These are phyloP conservation scores for Morone chrysops DNA, from an alignment of 2,113 vertebrate genomes.

Conservation along the genomic window DNA sequence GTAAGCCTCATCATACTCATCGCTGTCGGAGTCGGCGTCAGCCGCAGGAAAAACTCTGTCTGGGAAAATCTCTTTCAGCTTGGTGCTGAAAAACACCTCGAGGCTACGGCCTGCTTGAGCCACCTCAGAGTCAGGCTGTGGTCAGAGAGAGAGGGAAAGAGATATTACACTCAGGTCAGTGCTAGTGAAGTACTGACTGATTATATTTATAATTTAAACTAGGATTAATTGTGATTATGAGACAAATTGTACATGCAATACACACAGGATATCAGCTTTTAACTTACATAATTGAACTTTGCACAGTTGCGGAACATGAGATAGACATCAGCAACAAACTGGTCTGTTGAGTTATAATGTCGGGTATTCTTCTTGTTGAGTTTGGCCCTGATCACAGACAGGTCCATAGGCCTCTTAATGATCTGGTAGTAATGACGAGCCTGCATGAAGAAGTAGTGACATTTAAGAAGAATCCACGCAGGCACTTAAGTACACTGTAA, in stretches of 20 bases:
- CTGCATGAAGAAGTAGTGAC: conserved; percentile 75
- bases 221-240: not conserved
- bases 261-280: not conserved
- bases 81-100: conserved; percentile 90
- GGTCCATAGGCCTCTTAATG: conserved; percentile 98
- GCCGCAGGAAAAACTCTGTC: conserved; percentile 85
- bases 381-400: conserved; percentile 92
- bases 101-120: conserved; percentile 94
- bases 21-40: conserved; percentile 91
- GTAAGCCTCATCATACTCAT: conserved; percentile 89
- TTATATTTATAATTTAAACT: not conserved
- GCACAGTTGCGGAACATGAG: conserved; percentile 99
- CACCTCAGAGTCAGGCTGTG: conserved; percentile 96
- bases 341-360: conserved; percentile 89
- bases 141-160: conserved; percentile 13
- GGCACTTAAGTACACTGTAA: not conserved
- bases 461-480: not conserved
- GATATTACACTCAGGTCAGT: not conserved
- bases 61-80: conserved; percentile 90
- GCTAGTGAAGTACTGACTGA: not conserved
- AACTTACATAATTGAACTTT: conserved; percentile 98
- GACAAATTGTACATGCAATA: not conserved
- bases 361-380: conserved; percentile 88
- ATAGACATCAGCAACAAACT: conserved; percentile 93
- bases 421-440: conserved; percentile 99